phyloP scores from a whole-genome alignment of 2,113 vertebrate genomes.

The Tiliqua scincoides region DNA sequence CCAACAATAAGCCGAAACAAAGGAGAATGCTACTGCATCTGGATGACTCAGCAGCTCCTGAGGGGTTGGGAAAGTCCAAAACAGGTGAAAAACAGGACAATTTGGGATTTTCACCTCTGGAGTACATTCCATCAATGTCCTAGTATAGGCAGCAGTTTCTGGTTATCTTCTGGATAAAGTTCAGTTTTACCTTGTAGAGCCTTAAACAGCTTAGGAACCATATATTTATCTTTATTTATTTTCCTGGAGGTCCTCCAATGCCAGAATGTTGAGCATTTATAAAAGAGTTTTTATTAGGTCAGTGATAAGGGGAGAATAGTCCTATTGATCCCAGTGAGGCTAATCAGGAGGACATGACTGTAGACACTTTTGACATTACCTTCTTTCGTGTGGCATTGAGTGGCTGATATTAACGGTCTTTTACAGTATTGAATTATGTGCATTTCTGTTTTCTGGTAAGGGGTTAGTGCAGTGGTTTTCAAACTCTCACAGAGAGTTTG shows the following conservation, averaged over 20 bases:
- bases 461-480: background rate
- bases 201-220: background rate
- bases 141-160: background rate
- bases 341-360: background rate
- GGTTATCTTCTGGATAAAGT: background rate
- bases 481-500: too few relatives aligned
- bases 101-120: too few relatives aligned
- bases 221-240: background rate
- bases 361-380: background rate
- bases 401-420: background rate
- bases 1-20: too few relatives aligned
- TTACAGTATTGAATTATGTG: background rate
- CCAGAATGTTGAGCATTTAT: background rate
- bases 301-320: background rate
- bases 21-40: too few relatives aligned
- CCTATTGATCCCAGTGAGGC: background rate
- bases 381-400: background rate
- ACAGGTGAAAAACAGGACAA: too few relatives aligned
- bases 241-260: background rate
- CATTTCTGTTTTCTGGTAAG: slow-evolving; percentile 23
- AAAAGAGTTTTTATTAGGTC: background rate
- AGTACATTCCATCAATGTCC: background rate
- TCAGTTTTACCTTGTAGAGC: background rate
- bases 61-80: too few relatives aligned
- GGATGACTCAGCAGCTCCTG: too few relatives aligned